A percentile compares a stretch with the other conserved stretches of the same genome.
Conservation (phyloP, 92 coral and sea anemone species). For the Phymanthus crucifer region DNA sequence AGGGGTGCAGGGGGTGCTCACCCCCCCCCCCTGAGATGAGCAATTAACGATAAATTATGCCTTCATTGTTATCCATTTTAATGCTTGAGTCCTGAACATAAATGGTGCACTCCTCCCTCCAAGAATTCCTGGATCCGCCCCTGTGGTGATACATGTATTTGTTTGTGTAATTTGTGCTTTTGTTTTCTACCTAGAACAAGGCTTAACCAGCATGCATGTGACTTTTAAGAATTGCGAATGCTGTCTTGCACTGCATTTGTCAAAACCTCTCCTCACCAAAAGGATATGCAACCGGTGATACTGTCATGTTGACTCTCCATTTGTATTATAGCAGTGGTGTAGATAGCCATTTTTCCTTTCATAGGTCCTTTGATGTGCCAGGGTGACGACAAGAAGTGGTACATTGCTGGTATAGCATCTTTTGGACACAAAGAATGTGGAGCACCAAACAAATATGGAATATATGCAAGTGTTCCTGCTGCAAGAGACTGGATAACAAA, state of each 20-base stretch:
- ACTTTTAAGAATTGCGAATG: not conserved
- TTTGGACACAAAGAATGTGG: slow-evolving; percentile 95
- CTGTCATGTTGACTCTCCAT: no score
- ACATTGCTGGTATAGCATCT: slow-evolving; percentile 87
- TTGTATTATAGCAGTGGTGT: no score
- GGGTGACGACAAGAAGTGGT: slow-evolving; percentile 78
- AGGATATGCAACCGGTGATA: no score
- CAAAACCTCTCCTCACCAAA: no score
- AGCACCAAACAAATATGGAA: slow-evolving; percentile 82
- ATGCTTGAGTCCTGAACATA: no score
- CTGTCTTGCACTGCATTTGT: not conserved
- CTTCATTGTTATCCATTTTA: no score
- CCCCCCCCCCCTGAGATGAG: no score
- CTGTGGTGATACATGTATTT: no score
- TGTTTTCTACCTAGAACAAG: not conserved
- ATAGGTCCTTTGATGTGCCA: slow-evolving; percentile 95
- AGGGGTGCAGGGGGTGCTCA: no score
- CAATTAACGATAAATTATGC: no score
- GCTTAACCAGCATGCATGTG: not conserved
- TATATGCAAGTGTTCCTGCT: slow-evolving; percentile 65
- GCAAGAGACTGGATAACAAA: slow-evolving; percentile 76
- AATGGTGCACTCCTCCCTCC: no score
- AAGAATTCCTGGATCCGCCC: no score
- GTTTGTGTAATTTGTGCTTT: not conserved
- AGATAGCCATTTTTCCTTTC: not conserved